These are phyloP conservation scores for Diplolepis rosae DNA, from an alignment of 2,888 invertebrate species.

Conservation along the genomic window DNA sequence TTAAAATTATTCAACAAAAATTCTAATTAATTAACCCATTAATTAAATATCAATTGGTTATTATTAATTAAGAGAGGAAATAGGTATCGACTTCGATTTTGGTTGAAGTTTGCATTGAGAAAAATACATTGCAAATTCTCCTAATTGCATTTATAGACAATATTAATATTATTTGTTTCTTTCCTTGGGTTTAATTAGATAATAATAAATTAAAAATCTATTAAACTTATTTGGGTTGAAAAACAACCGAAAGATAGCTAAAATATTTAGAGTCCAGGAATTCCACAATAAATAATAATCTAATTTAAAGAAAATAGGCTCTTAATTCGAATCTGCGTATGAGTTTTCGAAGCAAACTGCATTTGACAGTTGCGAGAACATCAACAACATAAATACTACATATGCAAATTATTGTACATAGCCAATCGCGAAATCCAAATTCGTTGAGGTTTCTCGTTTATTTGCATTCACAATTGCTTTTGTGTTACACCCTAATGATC, in stretches of 20 bases:
- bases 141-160: too few species aligned
- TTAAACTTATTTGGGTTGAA: background rate
- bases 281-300: constrained; percentile 22
- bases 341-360: constrained; percentile 17
- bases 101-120: too few species aligned
- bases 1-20: too few species aligned
- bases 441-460: background rate
- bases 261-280: too few species aligned
- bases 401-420: background rate
- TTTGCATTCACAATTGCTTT: background rate
- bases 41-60: too few species aligned
- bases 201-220: background rate
- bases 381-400: background rate
- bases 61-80: too few species aligned
- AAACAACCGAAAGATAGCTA: too few species aligned
- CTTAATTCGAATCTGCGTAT: background rate
- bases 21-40: too few species aligned
- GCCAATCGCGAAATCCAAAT: constrained; percentile 18
- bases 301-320: constrained; percentile 15
- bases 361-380: constrained; percentile 1
- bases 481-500: constrained; percentile 38
- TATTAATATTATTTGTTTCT: too few species aligned
- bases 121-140: too few species aligned
- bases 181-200: background rate
- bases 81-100: too few species aligned